Percentiles rank a stretch among this genome's conserved stretches.
Evolutionary conservation across 2,113 vertebrate genomes (phyloP).

Genomic region (Tylochromis polylepis): DNA sequence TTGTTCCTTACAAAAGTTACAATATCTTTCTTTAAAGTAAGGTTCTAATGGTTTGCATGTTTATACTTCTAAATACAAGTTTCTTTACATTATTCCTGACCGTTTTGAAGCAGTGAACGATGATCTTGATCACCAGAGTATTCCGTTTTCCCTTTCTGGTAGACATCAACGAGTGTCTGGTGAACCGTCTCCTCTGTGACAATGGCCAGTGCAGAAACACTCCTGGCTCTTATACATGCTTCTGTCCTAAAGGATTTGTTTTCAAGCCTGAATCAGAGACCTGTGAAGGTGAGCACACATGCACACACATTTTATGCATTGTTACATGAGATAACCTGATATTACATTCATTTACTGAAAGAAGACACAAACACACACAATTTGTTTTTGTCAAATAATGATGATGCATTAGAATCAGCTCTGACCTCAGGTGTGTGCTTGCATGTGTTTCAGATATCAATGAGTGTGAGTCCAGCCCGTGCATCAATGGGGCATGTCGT

Average conservation of each 20-base stretch:
- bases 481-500: constrained; percentile 84
- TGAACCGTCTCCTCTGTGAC: constrained; percentile 92
- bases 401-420: background rate
- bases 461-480: constrained; percentile 86
- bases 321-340: background rate
- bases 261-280: constrained; percentile 94
- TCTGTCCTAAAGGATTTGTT: constrained; percentile 91
- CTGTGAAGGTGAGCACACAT: constrained; percentile 82
- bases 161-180: constrained; percentile 96
- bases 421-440: constrained; percentile 11
- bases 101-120: background rate
- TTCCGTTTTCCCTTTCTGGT: background rate
- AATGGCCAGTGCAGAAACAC: constrained; percentile 95
- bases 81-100: background rate
- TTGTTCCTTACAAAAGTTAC: background rate
- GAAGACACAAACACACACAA: background rate
- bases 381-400: background rate
- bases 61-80: background rate
- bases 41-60: background rate
- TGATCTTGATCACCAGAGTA: background rate
- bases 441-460: constrained; percentile 79
- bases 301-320: background rate
- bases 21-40: background rate
- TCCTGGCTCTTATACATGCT: constrained; percentile 92
- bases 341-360: constrained; percentile 6